Evolutionary conservation across 2,113 vertebrate species (phyloP), one percentile per base, ranked within the genome.

Genomic region (Mastomys coucha): DNA sequence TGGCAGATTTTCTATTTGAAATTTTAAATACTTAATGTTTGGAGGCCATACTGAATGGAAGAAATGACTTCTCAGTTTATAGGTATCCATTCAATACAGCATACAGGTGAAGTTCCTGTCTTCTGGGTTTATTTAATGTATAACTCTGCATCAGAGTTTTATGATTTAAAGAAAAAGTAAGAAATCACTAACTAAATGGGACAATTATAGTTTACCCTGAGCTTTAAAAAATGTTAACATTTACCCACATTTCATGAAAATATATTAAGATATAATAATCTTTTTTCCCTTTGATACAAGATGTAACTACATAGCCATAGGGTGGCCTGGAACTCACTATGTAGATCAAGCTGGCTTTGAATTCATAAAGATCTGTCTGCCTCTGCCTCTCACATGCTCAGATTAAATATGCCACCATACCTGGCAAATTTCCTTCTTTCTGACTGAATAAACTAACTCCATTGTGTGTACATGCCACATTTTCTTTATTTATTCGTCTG

Each of bases 81-180:
- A 17, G 7, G 12, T 91, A 69, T 36, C 80, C 73, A 19, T 89
- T 91, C 73, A 85, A 78, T 75, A 42, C 11, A 28, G 63, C 42
- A 88, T n/a, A 93, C 81, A 76, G n/a, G 60, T 28, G 63, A 97
- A 89, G 53, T 76, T 91, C 36, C 6, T 89, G 88, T 88, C 85
- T 76, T 94, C 93, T 76, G 49, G 53, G 45, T 39, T 70, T 70
- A 20, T 53, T 70, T 24, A 84, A 93, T 28, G 4, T 70, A 31
- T 45, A 86, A 58, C 53, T 89, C 65, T 94, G 65, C 95, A 58
- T 72, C 85, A 73, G 53, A 93, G 93, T 80, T 84, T 95, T 96
- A 63, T 88, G 39, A 94, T 82, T 97, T 91, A 89, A 93, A 93
- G 84, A 91, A 93, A 91, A 92, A 89, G 89, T 84, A 85, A 92